Percentiles rank a stretch among this genome's conserved stretches.
Evolutionary conservation across 1,140 invertebrate genomes (phyloP).

Genomic region (Rhagoletis pomonella): DNA sequence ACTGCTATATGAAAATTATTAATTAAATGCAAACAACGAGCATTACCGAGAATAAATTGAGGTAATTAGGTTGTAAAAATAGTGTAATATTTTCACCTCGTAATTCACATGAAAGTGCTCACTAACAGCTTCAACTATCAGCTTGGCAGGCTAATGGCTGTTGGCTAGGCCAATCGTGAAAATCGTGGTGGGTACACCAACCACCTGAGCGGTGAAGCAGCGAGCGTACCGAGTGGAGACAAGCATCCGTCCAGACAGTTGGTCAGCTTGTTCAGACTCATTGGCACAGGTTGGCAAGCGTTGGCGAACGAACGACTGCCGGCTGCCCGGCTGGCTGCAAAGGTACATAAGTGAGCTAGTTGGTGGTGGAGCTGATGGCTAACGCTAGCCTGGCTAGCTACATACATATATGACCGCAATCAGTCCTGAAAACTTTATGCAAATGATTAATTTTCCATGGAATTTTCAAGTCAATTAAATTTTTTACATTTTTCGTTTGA

Average conservation of each 20-base stretch:
- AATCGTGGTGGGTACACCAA: not conserved
- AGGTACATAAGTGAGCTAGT: not conserved
- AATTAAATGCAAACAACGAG: slow-evolving; percentile 54
- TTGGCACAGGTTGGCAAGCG: not conserved
- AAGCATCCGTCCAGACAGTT: not conserved
- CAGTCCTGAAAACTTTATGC: slow-evolving; percentile 59
- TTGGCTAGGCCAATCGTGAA: slow-evolving; percentile 36
- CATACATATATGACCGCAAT: not conserved
- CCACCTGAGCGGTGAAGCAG: not conserved
- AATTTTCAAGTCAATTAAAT: slow-evolving; percentile 71
- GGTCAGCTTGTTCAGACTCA: not conserved
- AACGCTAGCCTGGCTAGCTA: not conserved
- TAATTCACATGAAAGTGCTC: slow-evolving; percentile 18
- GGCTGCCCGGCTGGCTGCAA: not conserved
- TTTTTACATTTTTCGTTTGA: slow-evolving; percentile 55
- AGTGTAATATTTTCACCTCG: slow-evolving; percentile 54
- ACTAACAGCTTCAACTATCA: not conserved
- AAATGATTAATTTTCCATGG: slow-evolving; percentile 69
- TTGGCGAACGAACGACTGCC: not conserved
- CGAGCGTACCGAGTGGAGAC: not conserved
- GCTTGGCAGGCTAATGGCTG: not conserved
- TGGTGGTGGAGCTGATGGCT: not conserved
- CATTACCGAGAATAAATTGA: slow-evolving; percentile 55
- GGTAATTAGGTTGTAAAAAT: slow-evolving; percentile 54
- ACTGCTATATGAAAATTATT: slow-evolving; percentile 19